Percentiles rank a stretch among this genome's conserved stretches.
These are phyloP conservation scores for Sternotherus odoratus DNA, from an alignment of 2,797 vertebrate genomes.

Conservation along the genomic window DNA sequence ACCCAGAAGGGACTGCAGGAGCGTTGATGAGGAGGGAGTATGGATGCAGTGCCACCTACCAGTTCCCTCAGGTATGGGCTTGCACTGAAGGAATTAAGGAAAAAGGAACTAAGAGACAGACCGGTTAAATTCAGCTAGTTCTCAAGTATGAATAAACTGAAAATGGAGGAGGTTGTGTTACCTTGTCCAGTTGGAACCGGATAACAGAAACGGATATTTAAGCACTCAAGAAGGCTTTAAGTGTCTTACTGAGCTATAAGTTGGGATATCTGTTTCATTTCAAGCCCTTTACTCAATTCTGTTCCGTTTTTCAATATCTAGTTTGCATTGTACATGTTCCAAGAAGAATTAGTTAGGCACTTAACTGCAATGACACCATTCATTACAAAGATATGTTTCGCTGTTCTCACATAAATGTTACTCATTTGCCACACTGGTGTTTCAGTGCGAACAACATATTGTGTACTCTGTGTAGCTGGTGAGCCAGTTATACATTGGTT, in stretches of 20 bases:
- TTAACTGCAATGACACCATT: background rate
- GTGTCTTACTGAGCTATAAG: background rate
- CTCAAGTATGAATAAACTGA: background rate
- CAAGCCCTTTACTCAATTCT: background rate
- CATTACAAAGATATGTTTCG: background rate
- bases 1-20: background rate
- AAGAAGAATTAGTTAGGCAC: background rate
- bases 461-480: background rate
- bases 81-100: background rate
- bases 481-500: background rate
- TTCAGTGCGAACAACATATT: background rate
- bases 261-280: background rate
- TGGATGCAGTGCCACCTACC: background rate
- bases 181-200: background rate
- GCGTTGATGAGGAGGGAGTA: background rate
- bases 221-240: background rate
- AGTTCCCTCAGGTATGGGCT: background rate
- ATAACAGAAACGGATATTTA: background rate
- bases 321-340: background rate
- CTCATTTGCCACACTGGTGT: background rate
- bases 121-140: background rate
- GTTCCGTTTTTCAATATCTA: background rate
- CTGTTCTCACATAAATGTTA: background rate
- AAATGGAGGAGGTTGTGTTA: background rate
- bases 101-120: background rate